These are phyloP conservation scores for Zootermopsis nevadensis DNA, from an alignment of 2,888 invertebrate species.

Conservation along the genomic window DNA sequence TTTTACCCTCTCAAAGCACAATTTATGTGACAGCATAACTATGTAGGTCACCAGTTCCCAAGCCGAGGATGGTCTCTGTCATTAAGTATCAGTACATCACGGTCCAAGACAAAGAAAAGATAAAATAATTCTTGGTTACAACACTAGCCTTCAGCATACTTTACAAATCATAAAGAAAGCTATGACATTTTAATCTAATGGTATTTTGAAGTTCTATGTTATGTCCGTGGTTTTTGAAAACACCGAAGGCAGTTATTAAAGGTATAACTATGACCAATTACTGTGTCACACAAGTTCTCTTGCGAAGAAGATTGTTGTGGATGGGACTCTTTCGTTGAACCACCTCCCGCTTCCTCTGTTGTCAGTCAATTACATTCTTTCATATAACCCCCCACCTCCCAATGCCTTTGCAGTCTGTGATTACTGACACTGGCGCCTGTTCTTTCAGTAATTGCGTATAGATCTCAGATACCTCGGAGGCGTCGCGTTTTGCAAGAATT, in stretches of 20 bases:
- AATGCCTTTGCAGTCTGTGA: not conserved
- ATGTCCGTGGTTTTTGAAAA: slow-evolving; percentile 40
- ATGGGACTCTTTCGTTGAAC: not conserved
- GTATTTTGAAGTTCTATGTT: slow-evolving; percentile 29
- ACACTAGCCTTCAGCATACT: slow-evolving; percentile 10
- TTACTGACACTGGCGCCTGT: slow-evolving; percentile 14
- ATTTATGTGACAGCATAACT: slow-evolving; percentile 34
- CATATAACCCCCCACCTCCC: not conserved
- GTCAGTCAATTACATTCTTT: slow-evolving; percentile 16
- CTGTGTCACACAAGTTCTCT: slow-evolving; percentile 42
- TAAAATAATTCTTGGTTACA: slow-evolving; percentile 23
- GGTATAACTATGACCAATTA: slow-evolving; percentile 45
- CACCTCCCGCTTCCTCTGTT: not conserved
- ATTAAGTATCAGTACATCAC: slow-evolving; percentile 19
- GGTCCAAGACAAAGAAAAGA: slow-evolving; percentile 6
- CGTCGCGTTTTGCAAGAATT: no score
- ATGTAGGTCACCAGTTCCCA: not conserved
- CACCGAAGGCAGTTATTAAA: slow-evolving; percentile 45
- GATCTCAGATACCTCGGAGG: not conserved
- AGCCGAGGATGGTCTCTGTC: not conserved
- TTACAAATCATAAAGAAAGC: slow-evolving; percentile 36
- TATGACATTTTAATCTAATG: slow-evolving; percentile 40
- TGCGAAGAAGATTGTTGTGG: slow-evolving; percentile 2
- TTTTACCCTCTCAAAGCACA: not conserved
- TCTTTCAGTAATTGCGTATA: not conserved